Conservation (phyloP, 2,797 vertebrate genomes). For the Pseudocheirus occidentalis region DNA sequence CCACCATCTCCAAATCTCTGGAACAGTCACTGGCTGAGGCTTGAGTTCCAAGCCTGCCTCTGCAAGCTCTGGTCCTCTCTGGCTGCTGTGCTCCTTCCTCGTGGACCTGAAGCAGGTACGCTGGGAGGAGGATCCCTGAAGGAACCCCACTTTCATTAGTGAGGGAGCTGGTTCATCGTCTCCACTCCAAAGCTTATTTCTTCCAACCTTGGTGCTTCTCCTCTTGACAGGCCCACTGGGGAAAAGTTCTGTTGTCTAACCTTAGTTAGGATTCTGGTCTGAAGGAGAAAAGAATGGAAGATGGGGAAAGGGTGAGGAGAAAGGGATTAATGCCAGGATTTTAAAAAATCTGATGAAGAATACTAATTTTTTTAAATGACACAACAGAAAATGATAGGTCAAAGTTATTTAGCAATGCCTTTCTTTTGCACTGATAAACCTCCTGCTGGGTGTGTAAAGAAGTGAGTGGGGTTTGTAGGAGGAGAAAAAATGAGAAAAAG, state of each 20-base stretch:
- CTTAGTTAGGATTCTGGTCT: background rate
- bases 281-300: background rate
- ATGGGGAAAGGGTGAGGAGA: background rate
- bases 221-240: background rate
- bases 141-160: background rate
- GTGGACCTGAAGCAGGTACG: background rate
- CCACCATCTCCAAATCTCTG: background rate
- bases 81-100: background rate
- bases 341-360: conserved; percentile 81
- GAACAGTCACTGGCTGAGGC: background rate
- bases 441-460: conserved; percentile 80
- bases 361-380: conserved; percentile 78
- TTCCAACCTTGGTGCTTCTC: background rate
- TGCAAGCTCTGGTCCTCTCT: background rate
- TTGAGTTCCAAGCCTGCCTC: background rate
- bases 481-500: conserved; percentile 54
- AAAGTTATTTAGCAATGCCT: conserved; percentile 84
- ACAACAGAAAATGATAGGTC: conserved; percentile 86
- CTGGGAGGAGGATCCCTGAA: background rate
- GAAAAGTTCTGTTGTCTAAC: conserved; percentile 13
- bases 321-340: conserved; percentile 72
- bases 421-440: conserved; percentile 83
- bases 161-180: background rate
- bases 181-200: background rate
- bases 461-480: conserved; percentile 55